phyloP scores from a whole-genome alignment of 2,888 invertebrate species.

The Latheticus oryzae region DNA sequence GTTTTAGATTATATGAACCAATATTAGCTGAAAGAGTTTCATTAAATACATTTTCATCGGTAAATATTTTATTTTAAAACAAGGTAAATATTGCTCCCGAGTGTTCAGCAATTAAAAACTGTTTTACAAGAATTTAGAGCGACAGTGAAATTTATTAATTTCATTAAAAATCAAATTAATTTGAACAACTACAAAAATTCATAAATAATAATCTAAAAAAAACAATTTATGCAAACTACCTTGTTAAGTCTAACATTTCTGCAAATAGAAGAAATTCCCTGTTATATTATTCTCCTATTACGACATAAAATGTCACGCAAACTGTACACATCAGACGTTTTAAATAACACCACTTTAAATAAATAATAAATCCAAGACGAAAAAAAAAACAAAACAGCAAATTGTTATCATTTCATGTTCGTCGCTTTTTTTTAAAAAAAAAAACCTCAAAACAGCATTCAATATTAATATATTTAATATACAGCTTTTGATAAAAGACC shows the following conservation, averaged over 20 bases:
- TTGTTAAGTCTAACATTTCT: too few relatives aligned
- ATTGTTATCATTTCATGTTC: slow-evolving; percentile 14
- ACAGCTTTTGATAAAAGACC: slow-evolving; percentile 46
- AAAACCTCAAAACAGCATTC: slow-evolving; percentile 31
- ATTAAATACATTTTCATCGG: slow-evolving; percentile 59
- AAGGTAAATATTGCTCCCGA: slow-evolving; percentile 56
- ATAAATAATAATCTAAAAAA: too few relatives aligned
- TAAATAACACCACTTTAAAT: slow-evolving; percentile 23
- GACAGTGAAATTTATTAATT: too few relatives aligned
- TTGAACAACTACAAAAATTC: too few relatives aligned
- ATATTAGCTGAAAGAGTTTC: slow-evolving; percentile 60
- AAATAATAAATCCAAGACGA: slow-evolving; percentile 29
- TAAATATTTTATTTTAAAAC: slow-evolving; percentile 60
- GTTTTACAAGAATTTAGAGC: slow-evolving; percentile 44
- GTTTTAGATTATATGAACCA: slow-evolving; percentile 46
- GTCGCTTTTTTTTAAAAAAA: slow-evolving; percentile 27
- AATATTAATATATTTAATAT: slow-evolving; percentile 53
- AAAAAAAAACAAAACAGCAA: slow-evolving; percentile 16
- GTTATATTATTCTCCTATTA: slow-evolving; percentile 14
- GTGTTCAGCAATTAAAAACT: slow-evolving; percentile 57
- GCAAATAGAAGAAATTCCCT: slow-evolving; percentile 7
- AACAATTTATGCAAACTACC: too few relatives aligned
- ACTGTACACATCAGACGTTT: slow-evolving; percentile 22
- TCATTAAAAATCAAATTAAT: too few relatives aligned
- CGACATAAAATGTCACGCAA: slow-evolving; percentile 24